Evolutionary conservation across 2,113 vertebrate genomes (phyloP).

Genomic region (Heterotis niloticus): DNA sequence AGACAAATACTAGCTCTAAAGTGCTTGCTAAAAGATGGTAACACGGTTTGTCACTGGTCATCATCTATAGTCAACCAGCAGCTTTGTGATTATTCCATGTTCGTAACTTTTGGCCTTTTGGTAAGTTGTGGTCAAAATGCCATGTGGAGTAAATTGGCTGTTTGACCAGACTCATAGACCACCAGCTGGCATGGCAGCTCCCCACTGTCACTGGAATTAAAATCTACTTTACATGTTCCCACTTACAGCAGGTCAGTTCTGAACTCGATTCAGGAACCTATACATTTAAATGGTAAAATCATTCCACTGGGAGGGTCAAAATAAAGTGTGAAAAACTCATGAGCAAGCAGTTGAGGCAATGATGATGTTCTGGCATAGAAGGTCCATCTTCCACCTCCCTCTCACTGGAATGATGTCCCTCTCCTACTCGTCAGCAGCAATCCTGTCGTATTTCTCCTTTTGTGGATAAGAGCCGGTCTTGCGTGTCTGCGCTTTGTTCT

Average conservation of each 20-base stretch:
- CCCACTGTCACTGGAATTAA: too few relatives aligned
- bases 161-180: background rate
- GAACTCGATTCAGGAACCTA: too few relatives aligned
- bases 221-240: too few relatives aligned
- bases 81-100: background rate
- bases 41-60: too few relatives aligned
- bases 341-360: background rate
- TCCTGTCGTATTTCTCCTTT: slow-evolving; percentile 10
- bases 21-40: too few relatives aligned
- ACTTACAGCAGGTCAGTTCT: too few relatives aligned
- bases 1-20: background rate
- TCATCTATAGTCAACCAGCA: background rate
- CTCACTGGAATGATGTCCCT: background rate
- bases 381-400: background rate
- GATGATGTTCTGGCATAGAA: background rate
- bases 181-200: too few relatives aligned
- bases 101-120: background rate
- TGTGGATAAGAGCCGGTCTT: background rate
- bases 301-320: too few relatives aligned
- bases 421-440: slow-evolving; percentile 4
- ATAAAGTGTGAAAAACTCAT: background rate
- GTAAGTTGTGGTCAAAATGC: background rate
- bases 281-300: too few relatives aligned
- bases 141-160: background rate
- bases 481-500: background rate